phyloP scores from a whole-genome alignment of 1,140 invertebrate genomes.

The Thaumetopoea pityocampa region DNA sequence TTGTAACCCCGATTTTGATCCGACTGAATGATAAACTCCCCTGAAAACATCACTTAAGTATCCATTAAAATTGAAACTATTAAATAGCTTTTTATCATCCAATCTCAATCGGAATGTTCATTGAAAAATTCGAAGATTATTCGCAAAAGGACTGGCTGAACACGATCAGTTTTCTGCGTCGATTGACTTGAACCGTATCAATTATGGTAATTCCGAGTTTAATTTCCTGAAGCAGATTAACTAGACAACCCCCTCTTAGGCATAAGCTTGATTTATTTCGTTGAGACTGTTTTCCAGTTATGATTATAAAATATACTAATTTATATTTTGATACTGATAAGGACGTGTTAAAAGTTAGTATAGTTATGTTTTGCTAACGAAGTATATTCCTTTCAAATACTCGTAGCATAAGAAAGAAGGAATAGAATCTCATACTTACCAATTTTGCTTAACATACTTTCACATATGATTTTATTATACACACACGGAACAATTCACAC shows the following conservation, averaged over 20 bases:
- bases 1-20: too few species aligned
- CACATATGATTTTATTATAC: too few species aligned
- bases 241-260: slow-evolving; percentile 40
- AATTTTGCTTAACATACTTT: too few species aligned
- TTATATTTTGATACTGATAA: too few species aligned
- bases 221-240: slow-evolving; percentile 70
- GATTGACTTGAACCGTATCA: slow-evolving; percentile 66
- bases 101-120: slow-evolving; percentile 30
- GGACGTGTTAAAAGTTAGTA: too few species aligned
- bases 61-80: slow-evolving; percentile 2
- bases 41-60: slow-evolving; percentile 10
- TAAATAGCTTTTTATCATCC: slow-evolving; percentile 26
- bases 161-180: slow-evolving; percentile 62
- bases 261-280: slow-evolving; percentile 66
- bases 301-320: too few species aligned
- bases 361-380: too few species aligned
- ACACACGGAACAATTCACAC: too few species aligned
- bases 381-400: too few species aligned
- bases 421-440: too few species aligned
- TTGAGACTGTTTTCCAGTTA: slow-evolving; percentile 42
- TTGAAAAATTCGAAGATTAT: slow-evolving; percentile 42
- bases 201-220: slow-evolving; percentile 71
- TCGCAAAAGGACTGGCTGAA: slow-evolving; percentile 38
- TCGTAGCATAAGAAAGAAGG: too few species aligned
- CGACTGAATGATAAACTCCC: too few species aligned